Evolutionary conservation across 2,113 vertebrate genomes (phyloP), one percentile per base, ranked within the genome.

Genomic region (Cyprinodon brontotheroides): DNA sequence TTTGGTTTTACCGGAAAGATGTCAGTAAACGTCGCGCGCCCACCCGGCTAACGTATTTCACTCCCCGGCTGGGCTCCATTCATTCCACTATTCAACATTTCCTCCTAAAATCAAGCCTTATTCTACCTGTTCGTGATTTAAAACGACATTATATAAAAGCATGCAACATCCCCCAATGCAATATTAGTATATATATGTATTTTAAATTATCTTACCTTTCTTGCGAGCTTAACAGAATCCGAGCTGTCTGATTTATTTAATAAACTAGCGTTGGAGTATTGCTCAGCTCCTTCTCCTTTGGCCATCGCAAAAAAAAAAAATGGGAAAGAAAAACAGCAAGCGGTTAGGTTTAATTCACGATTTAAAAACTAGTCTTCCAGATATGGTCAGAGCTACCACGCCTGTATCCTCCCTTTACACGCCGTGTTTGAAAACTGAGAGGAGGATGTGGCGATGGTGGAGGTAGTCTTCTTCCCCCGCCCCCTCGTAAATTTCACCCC

Each of bases 281-380:
- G 92, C 61, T 95, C 94, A 0, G 78, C 81, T 59, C 93, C 94
- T 68, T 93, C 93, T 87, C 94, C 94, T 81, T 89, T 94, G 0
- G 93, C 93, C 94, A 95, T 95, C 39, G 72, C 82, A 83, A 38
- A 48, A 2, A 0, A 2, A 0, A 59, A 53, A 13, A 48, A 2
- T 0, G 50, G 50, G 1, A 1, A 20, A 57, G 72, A 80, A 82
- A 40, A 48, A 1, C 0, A 61, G 62, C 20, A 40, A 1, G 4
- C 15, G 41, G 29, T 7, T 38, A 10, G 3, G 11, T 45, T 61
- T 61, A 38, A 68, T 4, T 38, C 8, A n/a, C 4, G 8, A 15
- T 20, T 8, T n/a, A 53, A 66, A 13, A 1, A 22, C 39, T 12
- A 36, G 11, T 71, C 7, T 61, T 14, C 22, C 11, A 4, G 41